Base-by-base conservation (phyloP, 2,888 invertebrate genomes). In the Bellardia bayeri region DNA sequence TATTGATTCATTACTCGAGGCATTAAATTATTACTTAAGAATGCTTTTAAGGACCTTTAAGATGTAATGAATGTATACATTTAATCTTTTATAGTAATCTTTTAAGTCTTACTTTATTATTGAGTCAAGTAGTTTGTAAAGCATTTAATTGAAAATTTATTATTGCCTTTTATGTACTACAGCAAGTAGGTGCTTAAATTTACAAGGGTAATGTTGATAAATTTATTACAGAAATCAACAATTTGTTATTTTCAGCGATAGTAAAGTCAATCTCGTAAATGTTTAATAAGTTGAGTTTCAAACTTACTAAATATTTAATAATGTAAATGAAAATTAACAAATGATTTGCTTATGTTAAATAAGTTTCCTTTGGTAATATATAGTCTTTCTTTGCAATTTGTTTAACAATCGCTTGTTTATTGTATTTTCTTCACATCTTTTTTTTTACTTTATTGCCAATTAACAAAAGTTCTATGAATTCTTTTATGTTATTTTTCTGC, bases 361-460 rank as follows among this genome's bases (percentile, higher is more conserved):
- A 45, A 45, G 1, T 13, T 45, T 45, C 45, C 11, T 9, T 45
- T 45, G 13, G 45, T 45, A 45, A 11, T 45, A 45, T 45, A 13
- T 13, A 45, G 3, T 45, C 13, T 45, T 45, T 45, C 45, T 11
- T 14, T 11, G 14, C 49, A 49, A 14, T 49, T 49, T 49, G 11
- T 49, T 7, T 56, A 9, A 45, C 45, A 45, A 45, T 13, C 11
- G 11, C 23, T 23, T 8, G 23, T 56, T 56, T 23, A 23, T 56
- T 56, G 16, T 23, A 56, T 56, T 56, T 23, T 8, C 37, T 37
- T 33, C 0, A 33, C 33, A 23, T 23, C 23, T 54, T 54, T 16
- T 54, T 54, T 23, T 56, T 56, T 56, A 56, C 56, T 56, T 56
- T 56, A 23, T 56, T 56, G 56, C 23, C 56, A 56, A 56, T 56